A percentile compares a stretch with the other conserved stretches of the same genome.
Conservation (phyloP, 2,113 vertebrate genomes). For the Eudyptes chrysolophus region DNA sequence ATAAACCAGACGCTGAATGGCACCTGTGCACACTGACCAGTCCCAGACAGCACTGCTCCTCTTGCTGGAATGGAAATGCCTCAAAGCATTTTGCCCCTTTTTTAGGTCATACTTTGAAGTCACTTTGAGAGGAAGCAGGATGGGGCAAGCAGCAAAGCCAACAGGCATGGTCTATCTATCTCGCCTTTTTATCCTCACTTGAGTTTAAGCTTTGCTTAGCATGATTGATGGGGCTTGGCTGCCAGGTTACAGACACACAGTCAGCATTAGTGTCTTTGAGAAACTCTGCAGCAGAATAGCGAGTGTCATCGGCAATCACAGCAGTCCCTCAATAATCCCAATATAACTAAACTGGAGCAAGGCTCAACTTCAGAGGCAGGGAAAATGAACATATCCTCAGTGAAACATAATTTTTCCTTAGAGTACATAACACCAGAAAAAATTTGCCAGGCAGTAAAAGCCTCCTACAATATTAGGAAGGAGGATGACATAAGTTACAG, state of each 20-base stretch:
- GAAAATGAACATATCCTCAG: neutral
- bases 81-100: neutral
- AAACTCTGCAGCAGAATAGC: neutral
- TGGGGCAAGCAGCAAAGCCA: neutral
- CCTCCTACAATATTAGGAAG: neutral
- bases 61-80: neutral
- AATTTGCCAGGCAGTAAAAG: neutral
- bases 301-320: slow-evolving; percentile 2
- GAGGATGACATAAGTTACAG: neutral
- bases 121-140: neutral
- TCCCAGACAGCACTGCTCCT: neutral
- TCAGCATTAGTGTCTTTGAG: slow-evolving; percentile 20
- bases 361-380: neutral
- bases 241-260: neutral
- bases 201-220: slow-evolving; percentile 32
- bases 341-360: neutral
- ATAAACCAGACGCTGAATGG: neutral
- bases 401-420: neutral
- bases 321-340: slow-evolving; percentile 5
- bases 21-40: neutral
- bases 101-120: slow-evolving; percentile 19
- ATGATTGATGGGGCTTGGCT: neutral
- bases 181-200: neutral
- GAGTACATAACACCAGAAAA: neutral
- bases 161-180: neutral